These are phyloP conservation scores for Ruditapes philippinarum DNA, from an alignment of 1,140 invertebrate species.

Conservation along the genomic window DNA sequence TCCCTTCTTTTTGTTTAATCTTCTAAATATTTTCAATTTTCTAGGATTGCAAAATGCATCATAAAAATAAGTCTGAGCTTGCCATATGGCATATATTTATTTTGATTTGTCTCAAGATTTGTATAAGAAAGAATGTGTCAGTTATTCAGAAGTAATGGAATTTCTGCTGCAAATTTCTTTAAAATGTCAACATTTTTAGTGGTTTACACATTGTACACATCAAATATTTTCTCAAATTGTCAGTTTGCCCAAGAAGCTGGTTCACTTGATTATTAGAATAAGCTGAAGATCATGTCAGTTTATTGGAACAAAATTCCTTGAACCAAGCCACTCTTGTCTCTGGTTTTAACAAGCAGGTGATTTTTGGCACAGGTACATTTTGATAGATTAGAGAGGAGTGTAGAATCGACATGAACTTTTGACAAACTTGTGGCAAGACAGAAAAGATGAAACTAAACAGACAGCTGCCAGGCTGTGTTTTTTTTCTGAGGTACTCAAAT, in stretches of 20 bases:
- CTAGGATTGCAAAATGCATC: no score
- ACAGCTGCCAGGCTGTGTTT: constrained; percentile 27
- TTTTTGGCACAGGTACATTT: constrained; percentile 51
- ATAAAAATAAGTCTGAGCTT: no score
- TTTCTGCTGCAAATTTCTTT: no score
- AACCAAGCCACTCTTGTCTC: constrained; percentile 26
- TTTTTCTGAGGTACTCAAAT: constrained; percentile 26
- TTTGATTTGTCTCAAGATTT: no score
- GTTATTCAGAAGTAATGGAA: no score
- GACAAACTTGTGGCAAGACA: constrained; percentile 26
- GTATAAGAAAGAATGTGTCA: no score
- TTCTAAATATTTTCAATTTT: no score
- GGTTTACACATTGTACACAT: neutral
- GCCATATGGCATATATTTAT: no score
- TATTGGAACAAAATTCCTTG: constrained; percentile 39
- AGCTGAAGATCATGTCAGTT: constrained; percentile 31
- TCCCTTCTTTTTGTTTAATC: no score
- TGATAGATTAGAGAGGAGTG: constrained; percentile 41
- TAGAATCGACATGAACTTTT: constrained; percentile 53
- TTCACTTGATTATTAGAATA: constrained; percentile 43
- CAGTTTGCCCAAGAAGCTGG: neutral
- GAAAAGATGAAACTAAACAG: constrained; percentile 48
- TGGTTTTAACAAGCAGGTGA: constrained; percentile 49
- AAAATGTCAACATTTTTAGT: no score
- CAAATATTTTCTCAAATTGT: neutral